Evolutionary conservation across 1,140 invertebrate species (phyloP).

Genomic region (Mercenaria mercenaria): DNA sequence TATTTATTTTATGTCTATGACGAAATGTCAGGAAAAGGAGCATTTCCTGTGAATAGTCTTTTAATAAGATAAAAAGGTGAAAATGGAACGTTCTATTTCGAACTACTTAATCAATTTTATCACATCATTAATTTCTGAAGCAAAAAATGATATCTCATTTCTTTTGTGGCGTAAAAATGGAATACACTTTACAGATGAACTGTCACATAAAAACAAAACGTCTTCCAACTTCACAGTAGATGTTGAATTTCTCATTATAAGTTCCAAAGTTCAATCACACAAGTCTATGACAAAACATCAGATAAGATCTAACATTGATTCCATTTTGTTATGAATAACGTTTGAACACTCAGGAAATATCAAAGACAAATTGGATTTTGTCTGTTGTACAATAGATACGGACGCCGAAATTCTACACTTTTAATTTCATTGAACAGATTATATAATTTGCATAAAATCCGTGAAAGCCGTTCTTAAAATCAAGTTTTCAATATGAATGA

Average conservation of each 20-base stretch:
- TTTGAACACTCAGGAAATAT: slow-evolving; percentile 12
- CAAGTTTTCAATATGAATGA: not conserved
- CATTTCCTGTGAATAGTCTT: no score
- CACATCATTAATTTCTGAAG: no score
- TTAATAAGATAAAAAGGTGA: no score
- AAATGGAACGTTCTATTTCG: no score
- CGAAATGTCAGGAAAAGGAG: no score
- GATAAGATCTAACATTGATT: slow-evolving; percentile 13
- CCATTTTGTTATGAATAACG: slow-evolving; percentile 6
- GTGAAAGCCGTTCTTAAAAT: not conserved
- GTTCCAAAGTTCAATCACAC: not conserved
- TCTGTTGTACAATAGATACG: not conserved
- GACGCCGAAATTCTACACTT: slow-evolving; percentile 30
- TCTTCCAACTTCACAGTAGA: no score
- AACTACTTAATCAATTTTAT: no score
- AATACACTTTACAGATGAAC: no score
- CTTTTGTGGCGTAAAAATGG: no score
- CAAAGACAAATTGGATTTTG: slow-evolving; percentile 29
- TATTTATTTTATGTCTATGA: no score
- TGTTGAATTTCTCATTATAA: not conserved
- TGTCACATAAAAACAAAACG: no score
- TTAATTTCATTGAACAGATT: slow-evolving; percentile 5
- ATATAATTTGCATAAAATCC: not conserved
- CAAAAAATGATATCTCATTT: no score
- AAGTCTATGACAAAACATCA: slow-evolving; percentile 1